Percentiles rank a stretch among this genome's conserved stretches.
Conservation (phyloP, 2,888 invertebrate species). For the Bellardia bayeri region DNA sequence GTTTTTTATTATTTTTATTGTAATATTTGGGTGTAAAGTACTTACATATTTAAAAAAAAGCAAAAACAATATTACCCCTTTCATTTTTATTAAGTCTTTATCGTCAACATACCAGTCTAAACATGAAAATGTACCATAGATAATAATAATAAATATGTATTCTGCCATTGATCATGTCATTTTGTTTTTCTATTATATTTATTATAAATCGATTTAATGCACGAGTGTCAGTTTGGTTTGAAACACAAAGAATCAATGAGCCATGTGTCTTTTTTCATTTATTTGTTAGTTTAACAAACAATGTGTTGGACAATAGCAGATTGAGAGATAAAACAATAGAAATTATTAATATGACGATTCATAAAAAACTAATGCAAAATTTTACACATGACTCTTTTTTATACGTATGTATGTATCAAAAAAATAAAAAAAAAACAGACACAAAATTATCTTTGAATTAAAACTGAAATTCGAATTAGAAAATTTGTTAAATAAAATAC, state of each 20-base stretch:
- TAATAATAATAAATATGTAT: background rate
- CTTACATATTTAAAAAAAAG: constrained; percentile 9
- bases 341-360: background rate
- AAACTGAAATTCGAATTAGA: background rate
- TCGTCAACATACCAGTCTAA: constrained; percentile 21
- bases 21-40: constrained; percentile 57
- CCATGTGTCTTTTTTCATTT: constrained; percentile 66
- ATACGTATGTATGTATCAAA: too few relatives aligned
- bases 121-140: constrained; percentile 48
- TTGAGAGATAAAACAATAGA: constrained; percentile 34
- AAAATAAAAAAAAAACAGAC: background rate
- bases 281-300: constrained; percentile 24
- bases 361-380: constrained; percentile 1
- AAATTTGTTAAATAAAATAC: too few relatives aligned
- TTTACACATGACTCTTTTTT: background rate
- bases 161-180: constrained; percentile 36
- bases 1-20: constrained; percentile 33
- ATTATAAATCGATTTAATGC: constrained; percentile 65
- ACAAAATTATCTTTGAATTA: background rate
- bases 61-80: constrained; percentile 54
- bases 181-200: constrained; percentile 21
- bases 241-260: constrained; percentile 63
- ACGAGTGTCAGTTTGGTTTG: constrained; percentile 10
- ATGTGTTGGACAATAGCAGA: constrained; percentile 36
- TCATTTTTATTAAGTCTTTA: constrained; percentile 48